A percentile compares a stretch with the other conserved stretches of the same genome.
phyloP scores from a whole-genome alignment of 2,888 invertebrate species.

The Melieria picta region DNA sequence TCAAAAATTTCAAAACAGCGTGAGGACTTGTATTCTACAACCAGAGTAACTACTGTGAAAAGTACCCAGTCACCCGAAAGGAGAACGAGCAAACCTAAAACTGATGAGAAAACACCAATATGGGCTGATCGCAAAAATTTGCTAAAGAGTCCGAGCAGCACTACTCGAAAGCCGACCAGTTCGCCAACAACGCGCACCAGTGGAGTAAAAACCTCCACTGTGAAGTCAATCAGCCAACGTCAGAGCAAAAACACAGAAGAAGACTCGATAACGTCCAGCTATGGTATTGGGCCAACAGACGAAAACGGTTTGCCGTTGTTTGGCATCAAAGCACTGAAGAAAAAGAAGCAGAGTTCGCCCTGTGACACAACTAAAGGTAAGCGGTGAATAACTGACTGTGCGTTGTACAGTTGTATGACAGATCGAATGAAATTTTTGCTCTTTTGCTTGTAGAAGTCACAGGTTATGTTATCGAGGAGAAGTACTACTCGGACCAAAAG shows the following conservation, averaged over 20 bases:
- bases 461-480: slow-evolving; percentile 76
- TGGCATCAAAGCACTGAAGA: slow-evolving; percentile 78
- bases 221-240: slow-evolving; percentile 55
- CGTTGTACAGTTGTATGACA: neutral
- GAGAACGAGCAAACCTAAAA: slow-evolving; percentile 41
- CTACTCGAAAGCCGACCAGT: slow-evolving; percentile 38
- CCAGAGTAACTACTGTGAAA: slow-evolving; percentile 62
- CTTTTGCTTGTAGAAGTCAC: slow-evolving; percentile 69
- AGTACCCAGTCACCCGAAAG: slow-evolving; percentile 51
- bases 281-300: slow-evolving; percentile 85
- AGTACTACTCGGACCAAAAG: slow-evolving; percentile 77
- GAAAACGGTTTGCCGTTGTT: slow-evolving; percentile 82
- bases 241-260: slow-evolving; percentile 58
- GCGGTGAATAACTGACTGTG: slow-evolving; percentile 11
- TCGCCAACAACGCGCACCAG: slow-evolving; percentile 38
- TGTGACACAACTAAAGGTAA: slow-evolving; percentile 75
- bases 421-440: neutral
- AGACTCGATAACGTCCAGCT: slow-evolving; percentile 81
- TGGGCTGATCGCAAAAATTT: slow-evolving; percentile 60
- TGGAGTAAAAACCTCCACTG: slow-evolving; percentile 36
- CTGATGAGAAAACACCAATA: slow-evolving; percentile 50
- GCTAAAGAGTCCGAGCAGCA: slow-evolving; percentile 45
- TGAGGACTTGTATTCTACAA: slow-evolving; percentile 57
- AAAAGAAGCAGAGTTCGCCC: slow-evolving; percentile 67
- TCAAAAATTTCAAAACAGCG: slow-evolving; percentile 34